Evolutionary conservation across 1,140 invertebrate genomes (phyloP), one percentile per base, ranked within the genome.

Genomic region (Armadillidium nasatum): DNA sequence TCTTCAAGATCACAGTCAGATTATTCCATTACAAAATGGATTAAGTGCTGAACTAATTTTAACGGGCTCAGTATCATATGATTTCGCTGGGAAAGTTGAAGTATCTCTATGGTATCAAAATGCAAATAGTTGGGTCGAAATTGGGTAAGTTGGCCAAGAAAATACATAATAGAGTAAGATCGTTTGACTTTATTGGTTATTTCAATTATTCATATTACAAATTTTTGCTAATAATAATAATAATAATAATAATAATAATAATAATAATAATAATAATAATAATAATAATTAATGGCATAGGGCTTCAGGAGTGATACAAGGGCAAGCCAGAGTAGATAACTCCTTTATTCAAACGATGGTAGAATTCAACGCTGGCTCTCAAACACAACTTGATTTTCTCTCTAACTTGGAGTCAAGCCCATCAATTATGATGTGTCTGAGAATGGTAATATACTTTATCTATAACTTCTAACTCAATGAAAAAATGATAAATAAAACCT

Each of bases 51-150:
- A 94, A 77, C 82, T 93, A 1, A 88, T 88, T 44, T 83, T 94
- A 0, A 85, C 89, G 76, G 92, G 92, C 13, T 90, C 89, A 0
- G 85, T 91, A 11, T 95, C 93, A 11, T 90, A 95, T 76, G 93
- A 96, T 83, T 85, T 96, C 9, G 89, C 92, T 73, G 94, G 94
- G 13, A 88, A 92, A 84, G 89, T 95, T n/a, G 88, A 91, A 81
- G 87, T 96, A 13, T 94, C 93, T 80, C 83, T 96, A 10, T 96
- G 94, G 94, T 93, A 92, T 79, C 88, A 91, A 82, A 95, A 92
- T 83, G 92, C 93, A 0, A 88, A 94, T 79, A 92, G 92, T 11
- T 84, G 93, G 44, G 92, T 96, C 0, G 90, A 92, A 82, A 89
- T 91, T 83, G 89, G 87, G 90, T 91, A 85, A 87, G 86, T 72